Percentiles rank a stretch among this genome's conserved stretches.
phyloP scores from a whole-genome alignment of 2,888 invertebrate species.

The Tipula unca region DNA sequence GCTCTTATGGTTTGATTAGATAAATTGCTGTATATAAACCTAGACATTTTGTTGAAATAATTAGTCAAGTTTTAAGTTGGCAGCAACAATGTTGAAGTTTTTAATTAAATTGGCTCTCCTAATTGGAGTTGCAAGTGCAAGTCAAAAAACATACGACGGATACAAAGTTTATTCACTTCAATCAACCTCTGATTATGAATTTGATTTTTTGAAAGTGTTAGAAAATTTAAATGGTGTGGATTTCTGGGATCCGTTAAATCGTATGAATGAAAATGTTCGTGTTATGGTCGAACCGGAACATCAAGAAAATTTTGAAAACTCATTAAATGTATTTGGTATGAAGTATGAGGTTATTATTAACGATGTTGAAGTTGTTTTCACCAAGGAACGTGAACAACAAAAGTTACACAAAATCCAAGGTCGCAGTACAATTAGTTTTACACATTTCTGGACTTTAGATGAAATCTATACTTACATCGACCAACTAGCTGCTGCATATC shows the following conservation, averaged over 20 bases:
- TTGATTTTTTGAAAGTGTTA: neutral
- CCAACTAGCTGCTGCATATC: slow-evolving; percentile 34
- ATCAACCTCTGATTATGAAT: neutral
- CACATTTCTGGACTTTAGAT: neutral
- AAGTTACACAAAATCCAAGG: neutral
- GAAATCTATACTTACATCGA: neutral
- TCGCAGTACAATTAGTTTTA: neutral
- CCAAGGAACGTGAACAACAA: neutral
- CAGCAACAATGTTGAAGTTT: neutral
- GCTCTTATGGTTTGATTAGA: neutral
- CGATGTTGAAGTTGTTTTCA: neutral
- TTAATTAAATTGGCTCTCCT: neutral
- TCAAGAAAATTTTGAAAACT: neutral
- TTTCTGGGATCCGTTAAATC: neutral
- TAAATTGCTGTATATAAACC: neutral
- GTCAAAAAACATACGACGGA: neutral
- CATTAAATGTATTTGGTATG: neutral
- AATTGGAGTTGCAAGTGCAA: neutral
- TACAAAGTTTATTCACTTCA: neutral
- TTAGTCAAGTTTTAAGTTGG: too few relatives aligned
- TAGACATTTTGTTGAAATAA: neutral
- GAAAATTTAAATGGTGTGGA: neutral
- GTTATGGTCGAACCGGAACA: neutral
- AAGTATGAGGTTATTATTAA: neutral
- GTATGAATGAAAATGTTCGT: neutral